Base-by-base conservation (phyloP, 2,888 invertebrate species). In the Seira ritae region DNA sequence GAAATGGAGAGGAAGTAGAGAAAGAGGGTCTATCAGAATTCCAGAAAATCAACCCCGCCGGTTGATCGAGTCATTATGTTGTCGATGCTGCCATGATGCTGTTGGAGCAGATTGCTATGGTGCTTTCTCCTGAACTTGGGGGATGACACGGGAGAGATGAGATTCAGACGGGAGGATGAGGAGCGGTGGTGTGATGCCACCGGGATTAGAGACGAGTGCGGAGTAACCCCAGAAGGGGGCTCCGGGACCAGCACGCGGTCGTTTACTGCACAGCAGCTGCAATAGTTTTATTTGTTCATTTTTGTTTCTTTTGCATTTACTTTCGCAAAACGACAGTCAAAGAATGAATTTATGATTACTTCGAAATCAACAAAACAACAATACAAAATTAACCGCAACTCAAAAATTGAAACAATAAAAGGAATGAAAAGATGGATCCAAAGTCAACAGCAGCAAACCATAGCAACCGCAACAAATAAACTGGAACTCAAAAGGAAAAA, bases 51-150 rank as follows among this genome's bases (percentile, higher is more conserved):
- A 15, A 73, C 46, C 3, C 73, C 80, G 0, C 80, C 80, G 17
- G 80, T 80, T 12, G 65, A 65, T 24, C 80, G 50, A 23, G 72
- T 80, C 80, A 80, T 80, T 17, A 80, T 80, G 50, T 73, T 72
- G 10, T 80, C 80, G 17, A 22, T 68, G 42, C 17, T 20, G 20
- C 65, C 65, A 17, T 50, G n/a, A 19, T 76, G 60, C 12, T 72
- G 60, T 2, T 72, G 24, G 22, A 17, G 73, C 17, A 24, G 62
- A 65, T 17, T 55, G 55, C 55, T 55, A 17, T 15, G 15, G 55
- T 17, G 55, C 31, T 31, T 31, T 31, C 31, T 55, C 12, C 19
- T 19, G 15, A 19, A 55, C 55, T 55, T 55, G 55, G 19, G 19
- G 12, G 55, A 55, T 3, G 55, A 17, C 2, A 55, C 19, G 55